These are phyloP conservation scores for Pomatostomus ruficeps DNA, from an alignment of 2,113 vertebrate genomes.

Conservation along the genomic window DNA sequence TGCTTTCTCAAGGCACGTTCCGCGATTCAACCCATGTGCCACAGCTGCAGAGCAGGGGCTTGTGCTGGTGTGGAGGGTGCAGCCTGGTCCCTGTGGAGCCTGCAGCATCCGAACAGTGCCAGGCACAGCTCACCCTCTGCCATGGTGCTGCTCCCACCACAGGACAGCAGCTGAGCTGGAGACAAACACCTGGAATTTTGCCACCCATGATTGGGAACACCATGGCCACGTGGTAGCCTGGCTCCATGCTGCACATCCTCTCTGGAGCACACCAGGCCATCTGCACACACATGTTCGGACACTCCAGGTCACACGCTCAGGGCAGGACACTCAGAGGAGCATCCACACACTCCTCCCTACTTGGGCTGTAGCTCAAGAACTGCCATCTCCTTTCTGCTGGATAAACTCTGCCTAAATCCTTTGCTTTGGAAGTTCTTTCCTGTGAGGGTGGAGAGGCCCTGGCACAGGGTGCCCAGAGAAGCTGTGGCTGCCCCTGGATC, in stretches of 20 bases:
- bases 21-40: not conserved
- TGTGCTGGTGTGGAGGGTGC: not conserved
- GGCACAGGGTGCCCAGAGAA: not conserved
- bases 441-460: not conserved
- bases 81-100: not conserved
- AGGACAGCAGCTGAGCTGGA: not conserved
- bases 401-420: not conserved
- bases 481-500: not conserved
- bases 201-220: rapidly evolving
- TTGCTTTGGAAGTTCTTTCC: not conserved
- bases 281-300: not conserved
- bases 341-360: not conserved
- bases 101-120: not conserved
- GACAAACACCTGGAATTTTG: not conserved
- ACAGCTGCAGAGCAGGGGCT: not conserved
- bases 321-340: not conserved
- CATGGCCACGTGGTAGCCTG: not conserved
- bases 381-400: not conserved
- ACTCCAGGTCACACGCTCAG: not conserved
- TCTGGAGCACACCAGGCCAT: not conserved
- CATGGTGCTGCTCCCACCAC: not conserved
- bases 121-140: not conserved
- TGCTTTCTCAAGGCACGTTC: not conserved
- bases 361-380: not conserved
- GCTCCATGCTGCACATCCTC: not conserved